Evolutionary conservation across 2,113 vertebrate genomes (phyloP), one percentile per base, ranked within the genome.

Genomic region (Castor canadensis): DNA sequence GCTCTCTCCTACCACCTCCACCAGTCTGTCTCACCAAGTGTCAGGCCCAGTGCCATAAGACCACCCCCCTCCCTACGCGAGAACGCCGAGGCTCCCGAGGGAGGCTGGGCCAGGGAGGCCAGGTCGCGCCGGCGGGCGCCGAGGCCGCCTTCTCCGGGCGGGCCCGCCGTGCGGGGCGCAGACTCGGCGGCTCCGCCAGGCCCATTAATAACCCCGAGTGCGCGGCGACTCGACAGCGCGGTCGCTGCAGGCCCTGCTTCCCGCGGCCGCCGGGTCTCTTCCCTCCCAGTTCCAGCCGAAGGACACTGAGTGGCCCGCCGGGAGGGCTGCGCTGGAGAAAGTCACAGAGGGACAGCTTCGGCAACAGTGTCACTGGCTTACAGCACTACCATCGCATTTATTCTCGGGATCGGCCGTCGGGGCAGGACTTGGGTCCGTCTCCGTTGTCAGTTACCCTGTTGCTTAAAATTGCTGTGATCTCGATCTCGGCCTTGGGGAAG

Each of bases 151-250:
- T 54, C 54, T 71, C 30, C 11, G 76, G 66, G 60, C 66, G 85
- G 94, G 93, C 88, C 79, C 13, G 56, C 56, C 4, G 9, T 56
- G 49, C 92, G 60, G 66, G 96, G 87, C 91, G 84, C 96, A 98
- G 97, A 98, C 97, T 83, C 91, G 0, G 87, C 80, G 97, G 96
- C 97, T 98, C 97, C 97, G 72, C 90, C 92, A 91, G 96, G 96
- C 88, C 96, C 97, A 96, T 97, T 98, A 96, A 97, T 98, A 97
- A 96, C 92, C 92, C 20, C 22, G 81, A 92, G 96, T 93, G 90
- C 92, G 85, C 93, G 79, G 96, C 16, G 43, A 67, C 60, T n/a
- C 43, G 97, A 97, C 97, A 96, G 96, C 83, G 26, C 9, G 43
- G 91, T 93, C 54, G 76, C 93, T 52, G 38, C 92, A 82, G 73